Evolutionary conservation across 2,113 vertebrate genomes (phyloP).

Genomic region (Alouatta palliata): DNA sequence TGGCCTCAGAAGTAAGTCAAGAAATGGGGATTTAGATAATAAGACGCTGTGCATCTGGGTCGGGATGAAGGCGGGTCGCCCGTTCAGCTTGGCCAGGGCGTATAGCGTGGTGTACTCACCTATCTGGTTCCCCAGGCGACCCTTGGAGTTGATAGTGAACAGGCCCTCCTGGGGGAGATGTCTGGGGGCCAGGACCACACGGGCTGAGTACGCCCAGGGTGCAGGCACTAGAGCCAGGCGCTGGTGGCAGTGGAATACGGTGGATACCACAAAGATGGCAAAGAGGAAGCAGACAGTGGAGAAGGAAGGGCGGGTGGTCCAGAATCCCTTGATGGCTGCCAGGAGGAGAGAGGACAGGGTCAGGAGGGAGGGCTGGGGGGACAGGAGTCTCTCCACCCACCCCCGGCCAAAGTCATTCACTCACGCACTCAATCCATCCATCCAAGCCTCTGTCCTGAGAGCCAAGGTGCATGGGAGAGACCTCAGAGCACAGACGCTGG

Average conservation of each 20-base stretch:
- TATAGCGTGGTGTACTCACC: conserved; percentile 79
- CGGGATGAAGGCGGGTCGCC: conserved; percentile 54
- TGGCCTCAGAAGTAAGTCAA: neutral
- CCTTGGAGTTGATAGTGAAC: conserved; percentile 69
- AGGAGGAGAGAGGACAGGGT: neutral
- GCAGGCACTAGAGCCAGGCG: neutral
- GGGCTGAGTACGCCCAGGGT: neutral
- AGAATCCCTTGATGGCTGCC: neutral
- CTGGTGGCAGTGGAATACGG: neutral
- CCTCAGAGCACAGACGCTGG: neutral
- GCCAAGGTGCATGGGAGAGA: neutral
- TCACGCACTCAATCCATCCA: neutral
- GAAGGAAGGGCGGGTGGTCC: neutral
- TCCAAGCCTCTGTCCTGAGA: rapidly evolving
- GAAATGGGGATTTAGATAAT: neutral
- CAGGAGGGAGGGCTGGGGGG: neutral
- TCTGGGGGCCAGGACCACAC: neutral
- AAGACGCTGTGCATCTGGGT: conserved; percentile 51
- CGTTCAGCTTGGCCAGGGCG: conserved; percentile 74
- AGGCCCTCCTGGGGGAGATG: neutral
- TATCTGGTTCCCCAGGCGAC: conserved; percentile 82
- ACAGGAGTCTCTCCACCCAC: rapidly evolving
- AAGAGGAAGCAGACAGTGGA: conserved; percentile 22
- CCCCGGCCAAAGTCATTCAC: neutral
- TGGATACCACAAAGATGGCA: neutral